Evolutionary conservation across 2,888 invertebrate genomes (phyloP), one percentile per base, ranked within the genome.

Genomic region (Volucella bombylans): DNA sequence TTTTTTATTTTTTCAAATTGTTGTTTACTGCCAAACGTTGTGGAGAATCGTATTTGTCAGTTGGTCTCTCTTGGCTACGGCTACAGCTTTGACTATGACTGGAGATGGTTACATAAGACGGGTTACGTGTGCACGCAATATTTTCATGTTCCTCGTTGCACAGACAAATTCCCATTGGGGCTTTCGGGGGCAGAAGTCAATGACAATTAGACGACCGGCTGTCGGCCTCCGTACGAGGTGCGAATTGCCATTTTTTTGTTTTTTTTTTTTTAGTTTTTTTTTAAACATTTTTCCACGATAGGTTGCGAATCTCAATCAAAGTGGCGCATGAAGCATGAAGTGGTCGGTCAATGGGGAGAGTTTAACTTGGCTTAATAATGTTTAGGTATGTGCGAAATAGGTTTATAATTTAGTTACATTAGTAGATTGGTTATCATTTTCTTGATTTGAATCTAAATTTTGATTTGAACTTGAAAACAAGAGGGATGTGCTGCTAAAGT

Each of bases 151-250:
- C 8, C 59, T 39, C 18, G 39, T 14, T 9, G 50, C 31, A 50
- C 39, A 50, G 49, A 49, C 65, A 8, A 49, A 15, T 15, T 14
- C 8, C 4, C 45, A 45, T 61, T 23, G 3, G n/a, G 23, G 23
- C 18, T 38, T 62, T 38, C 54, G 62, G 54, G 61, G 43, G 54
- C 52, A 72, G 11, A 72, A 62, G 72, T 72, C 72, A 62, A 54
- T 62, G 72, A 38, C 62, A 54, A 15, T 62, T 45, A 52, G 39
- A 45, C 62, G 62, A 41, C 45, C 50, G 61, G 52, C 62, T 45
- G 6, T 45, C 41, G 14, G 18, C 15, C 12, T 41, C 11, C 15
- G 43, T 61, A 18, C 45, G 14, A 38, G 18, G 59, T 61, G 23
- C 41, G 14, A 45, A 45, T 61, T 59, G 15, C 43, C 12, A 12